phyloP scores from a whole-genome alignment of 2,113 vertebrate species.

The Siniperca knerii region DNA sequence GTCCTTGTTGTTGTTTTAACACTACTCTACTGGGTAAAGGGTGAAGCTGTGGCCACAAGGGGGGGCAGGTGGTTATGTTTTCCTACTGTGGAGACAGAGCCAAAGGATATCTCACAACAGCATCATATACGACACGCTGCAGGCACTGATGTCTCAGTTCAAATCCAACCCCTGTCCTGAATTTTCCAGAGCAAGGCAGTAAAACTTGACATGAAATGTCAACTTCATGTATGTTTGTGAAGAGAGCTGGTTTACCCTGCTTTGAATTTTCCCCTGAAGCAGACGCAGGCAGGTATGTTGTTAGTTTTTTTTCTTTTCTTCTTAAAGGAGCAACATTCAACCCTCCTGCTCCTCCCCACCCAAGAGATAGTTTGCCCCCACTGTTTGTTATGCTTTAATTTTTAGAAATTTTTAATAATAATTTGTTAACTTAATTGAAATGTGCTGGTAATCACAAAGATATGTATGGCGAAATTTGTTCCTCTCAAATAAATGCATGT shows the following conservation, averaged over 20 bases:
- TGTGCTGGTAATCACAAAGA: constrained; percentile 87
- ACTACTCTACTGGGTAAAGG: constrained; percentile 52
- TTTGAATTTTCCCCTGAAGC: constrained; percentile 16
- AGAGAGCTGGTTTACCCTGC: constrained; percentile 17
- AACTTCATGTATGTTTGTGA: constrained; percentile 26
- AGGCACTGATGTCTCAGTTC: background rate
- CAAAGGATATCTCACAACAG: background rate
- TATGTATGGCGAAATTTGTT: constrained; percentile 85
- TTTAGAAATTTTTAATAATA: constrained; percentile 85
- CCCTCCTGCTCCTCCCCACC: constrained; percentile 53
- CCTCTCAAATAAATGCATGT: constrained; percentile 89
- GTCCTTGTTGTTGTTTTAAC: constrained; percentile 39
- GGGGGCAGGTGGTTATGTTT: constrained; percentile 42
- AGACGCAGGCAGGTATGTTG: constrained; percentile 14
- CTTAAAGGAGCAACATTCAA: constrained; percentile 29
- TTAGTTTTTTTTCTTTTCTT: background rate
- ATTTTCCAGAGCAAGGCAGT: constrained; percentile 22
- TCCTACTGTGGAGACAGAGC: constrained; percentile 12
- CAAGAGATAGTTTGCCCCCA: constrained; percentile 60
- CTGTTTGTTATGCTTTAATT: constrained; percentile 86
- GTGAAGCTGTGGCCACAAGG: constrained; percentile 61
- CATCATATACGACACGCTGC: background rate
- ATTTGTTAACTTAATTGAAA: constrained; percentile 87
- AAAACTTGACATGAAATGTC: constrained; percentile 12
- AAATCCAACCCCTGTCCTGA: constrained; percentile 11